Base-by-base conservation (phyloP, 1,140 invertebrate genomes). In the Aphis gossypii region DNA sequence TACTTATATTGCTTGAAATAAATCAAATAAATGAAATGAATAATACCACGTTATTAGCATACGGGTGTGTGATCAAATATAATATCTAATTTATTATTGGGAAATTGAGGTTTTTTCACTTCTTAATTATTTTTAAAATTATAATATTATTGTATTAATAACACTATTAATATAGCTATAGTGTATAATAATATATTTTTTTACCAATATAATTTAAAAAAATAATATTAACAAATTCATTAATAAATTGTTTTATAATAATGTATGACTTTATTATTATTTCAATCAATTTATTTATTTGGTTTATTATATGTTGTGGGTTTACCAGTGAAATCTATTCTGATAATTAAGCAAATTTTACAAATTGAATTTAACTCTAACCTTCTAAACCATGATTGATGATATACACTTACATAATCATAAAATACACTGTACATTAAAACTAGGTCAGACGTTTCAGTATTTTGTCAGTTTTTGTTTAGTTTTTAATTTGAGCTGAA, bases 371-470 rank as follows among this genome's bases (percentile, higher is more conserved):
- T 51, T 51, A 35, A 18, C 14, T 48, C 30, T 46, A n/a, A 48
- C 11, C 14, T 20, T 88, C 30, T 51, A 20, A 86, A 51, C 46
- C 46, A 2, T 51, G 25, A 51, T 88, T 88, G 1, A 48, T 51
- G 86, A n/a, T 88, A 18, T 48, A 25, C 30, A 86, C 41, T 86
- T 86, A 14, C n/a, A n/a, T 76, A 76, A n/a, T 76, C n/a, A n/a
- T 76, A 76, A 46, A 86, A 46, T 46, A 86, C 7, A 20, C 18
- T 51, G 11, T 21, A 51, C 46, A 51, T 2, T 21, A 35, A 87
- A 88, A 88, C 44, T 88, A 88, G 86, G 86, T 87, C 86, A 88
- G n/a, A 21, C 9, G n/a, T 86, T 86, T 46, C 30, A 48, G 0
- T 51, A 51, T 88, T 35, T 83, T 23, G 82, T 87, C 25, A 30